Percentiles rank a stretch among this genome's conserved stretches.
Conservation (phyloP, 92 coral and sea anemone genomes). For the Anthopleura xanthogrammica region DNA sequence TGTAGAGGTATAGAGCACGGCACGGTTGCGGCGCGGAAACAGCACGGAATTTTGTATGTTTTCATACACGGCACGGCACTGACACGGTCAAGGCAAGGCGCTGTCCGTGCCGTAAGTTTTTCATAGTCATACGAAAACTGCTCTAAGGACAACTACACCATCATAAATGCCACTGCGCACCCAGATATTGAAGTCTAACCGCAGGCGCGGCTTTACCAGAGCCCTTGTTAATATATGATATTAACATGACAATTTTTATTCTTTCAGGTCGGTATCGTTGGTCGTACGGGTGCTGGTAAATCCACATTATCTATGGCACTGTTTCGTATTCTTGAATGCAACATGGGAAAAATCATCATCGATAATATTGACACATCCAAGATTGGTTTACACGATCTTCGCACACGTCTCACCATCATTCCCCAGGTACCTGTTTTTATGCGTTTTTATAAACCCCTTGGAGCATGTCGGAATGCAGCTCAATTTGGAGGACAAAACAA, state of each 20-base stretch:
- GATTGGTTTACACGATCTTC: constrained; percentile 88
- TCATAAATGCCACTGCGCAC: too few relatives aligned
- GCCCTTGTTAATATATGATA: not conserved
- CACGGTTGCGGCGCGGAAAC: too few relatives aligned
- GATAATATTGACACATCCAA: constrained; percentile 76
- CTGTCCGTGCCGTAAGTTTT: too few relatives aligned
- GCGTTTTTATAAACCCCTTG: not conserved
- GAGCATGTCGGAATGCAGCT: too few relatives aligned
- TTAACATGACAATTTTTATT: not conserved
- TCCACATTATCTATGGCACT: constrained; percentile 80
- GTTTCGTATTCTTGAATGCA: constrained; percentile 88
- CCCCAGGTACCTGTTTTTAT: constrained; percentile 69
- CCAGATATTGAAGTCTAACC: not conserved
- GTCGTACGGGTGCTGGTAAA: constrained; percentile 97
- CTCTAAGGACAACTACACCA: too few relatives aligned
- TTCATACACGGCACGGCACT: too few relatives aligned
- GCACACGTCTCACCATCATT: constrained; percentile 83
- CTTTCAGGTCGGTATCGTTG: constrained; percentile 75
- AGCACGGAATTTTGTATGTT: too few relatives aligned
- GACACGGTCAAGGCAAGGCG: too few relatives aligned
- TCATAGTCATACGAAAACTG: too few relatives aligned
- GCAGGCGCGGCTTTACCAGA: not conserved
- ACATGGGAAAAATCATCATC: constrained; percentile 74
- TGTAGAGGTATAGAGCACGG: too few relatives aligned
- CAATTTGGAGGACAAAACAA: too few relatives aligned